These are phyloP conservation scores for Tupiocoris notatus DNA, from an alignment of 2,888 invertebrate genomes.

Conservation along the genomic window DNA sequence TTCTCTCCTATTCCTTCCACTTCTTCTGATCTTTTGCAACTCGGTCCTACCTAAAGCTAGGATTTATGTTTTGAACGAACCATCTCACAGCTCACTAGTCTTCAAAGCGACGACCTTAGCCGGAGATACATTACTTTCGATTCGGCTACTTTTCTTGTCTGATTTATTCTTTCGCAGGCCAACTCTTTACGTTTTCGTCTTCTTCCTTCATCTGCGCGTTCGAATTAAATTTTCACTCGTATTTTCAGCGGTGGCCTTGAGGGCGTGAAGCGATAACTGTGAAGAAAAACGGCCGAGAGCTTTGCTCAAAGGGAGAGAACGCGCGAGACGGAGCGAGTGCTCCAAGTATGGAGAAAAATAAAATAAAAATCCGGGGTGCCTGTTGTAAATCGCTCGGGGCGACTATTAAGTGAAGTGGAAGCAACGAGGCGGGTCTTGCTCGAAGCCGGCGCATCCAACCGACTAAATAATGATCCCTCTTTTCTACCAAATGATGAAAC, in stretches of 20 bases:
- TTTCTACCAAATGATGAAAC: neutral
- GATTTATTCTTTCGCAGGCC: too few relatives aligned
- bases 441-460: neutral
- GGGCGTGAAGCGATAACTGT: neutral
- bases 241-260: neutral
- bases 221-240: neutral
- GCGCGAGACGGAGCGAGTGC: too few relatives aligned
- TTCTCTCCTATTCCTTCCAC: conserved; percentile 3
- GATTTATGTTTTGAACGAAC: conserved; percentile 27
- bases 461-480: neutral
- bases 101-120: too few relatives aligned
- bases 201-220: too few relatives aligned
- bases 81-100: too few relatives aligned
- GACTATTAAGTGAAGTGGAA: neutral
- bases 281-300: neutral
- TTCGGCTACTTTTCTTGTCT: too few relatives aligned
- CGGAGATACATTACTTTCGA: too few relatives aligned
- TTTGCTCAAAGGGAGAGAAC: neutral
- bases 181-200: too few relatives aligned
- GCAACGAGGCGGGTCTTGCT: neutral
- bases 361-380: neutral
- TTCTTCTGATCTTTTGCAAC: conserved; percentile 4
- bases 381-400: neutral
- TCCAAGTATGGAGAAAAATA: too few relatives aligned
- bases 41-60: too few relatives aligned